Evolutionary conservation across 2,113 vertebrate species (phyloP).

Genomic region (Eupsittula cactorum): DNA sequence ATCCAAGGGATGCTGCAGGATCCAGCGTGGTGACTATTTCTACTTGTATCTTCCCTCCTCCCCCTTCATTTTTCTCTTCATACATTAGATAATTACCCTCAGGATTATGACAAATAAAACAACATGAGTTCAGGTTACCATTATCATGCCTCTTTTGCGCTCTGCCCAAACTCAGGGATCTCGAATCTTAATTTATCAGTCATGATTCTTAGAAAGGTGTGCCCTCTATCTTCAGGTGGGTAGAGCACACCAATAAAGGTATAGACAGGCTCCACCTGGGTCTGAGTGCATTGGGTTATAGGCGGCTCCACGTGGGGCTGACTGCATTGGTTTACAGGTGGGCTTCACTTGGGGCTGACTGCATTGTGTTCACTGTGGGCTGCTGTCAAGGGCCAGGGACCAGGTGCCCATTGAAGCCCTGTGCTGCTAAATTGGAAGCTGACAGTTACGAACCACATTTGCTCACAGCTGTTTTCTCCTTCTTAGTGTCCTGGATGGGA

Average conservation of each 20-base stretch:
- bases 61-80: background rate
- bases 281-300: no score
- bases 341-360: background rate
- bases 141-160: background rate
- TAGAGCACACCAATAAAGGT: background rate
- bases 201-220: background rate
- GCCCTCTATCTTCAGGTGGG: background rate
- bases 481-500: background rate
- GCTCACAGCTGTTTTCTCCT: background rate
- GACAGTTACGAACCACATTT: background rate
- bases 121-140: background rate
- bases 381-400: background rate
- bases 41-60: no score
- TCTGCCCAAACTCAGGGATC: background rate
- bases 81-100: background rate
- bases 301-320: no score
- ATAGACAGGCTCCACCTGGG: background rate
- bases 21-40: no score
- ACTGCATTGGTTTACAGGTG: no score
- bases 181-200: background rate
- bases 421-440: background rate
- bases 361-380: background rate
- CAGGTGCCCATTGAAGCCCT: background rate
- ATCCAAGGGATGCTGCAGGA: no score
- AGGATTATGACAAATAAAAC: background rate